Evolutionary conservation across 2,888 invertebrate genomes (phyloP), one percentile per base, ranked within the genome.

Genomic region (Dugesia japonica): DNA sequence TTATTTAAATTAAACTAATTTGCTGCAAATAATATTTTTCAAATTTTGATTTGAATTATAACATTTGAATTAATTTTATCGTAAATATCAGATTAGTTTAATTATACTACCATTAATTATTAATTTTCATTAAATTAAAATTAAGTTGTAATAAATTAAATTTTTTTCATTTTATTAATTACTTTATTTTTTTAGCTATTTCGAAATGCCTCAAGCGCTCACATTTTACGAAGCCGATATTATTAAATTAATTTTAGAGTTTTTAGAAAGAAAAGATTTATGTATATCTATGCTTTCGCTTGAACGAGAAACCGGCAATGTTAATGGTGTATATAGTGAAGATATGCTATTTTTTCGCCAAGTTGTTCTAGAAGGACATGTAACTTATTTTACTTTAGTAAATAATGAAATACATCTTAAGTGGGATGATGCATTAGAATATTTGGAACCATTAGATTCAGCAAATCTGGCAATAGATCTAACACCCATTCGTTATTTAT

Each of bases 361-460:
- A 85, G 88, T 95, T 75, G 93, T 95, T 80, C 88, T 95, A 76
- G 95, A 95, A 84, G 95, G 95, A 23, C 76, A 56, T 56, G 56
- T 56, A 56, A 56, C 17, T 56, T 9, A 38, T 38, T 38, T 38
- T 13, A 71, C 20, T 26, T 15, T 15, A 20, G 20, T 26, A 9
- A 20, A 71, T 71, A 71, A 1, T 93, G 17, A 9, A 13, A 20
- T 13, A 20, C 56, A 23, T 20, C 17, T 20, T 56, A 20, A 94
- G 86, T 95, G 95, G 95, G 94, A 95, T 85, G 94, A 94, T 84
- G 94, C 92, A 0, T 86, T 94, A 78, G 94, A 94, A 84, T 95
- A 95, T 85, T 91, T 94, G 78, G 92, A 94, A 86, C 95, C 95
- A 0, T 87, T 95, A 76, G 90, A 91, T 78, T 81, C 83, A 7